phyloP scores from a whole-genome alignment of 1,140 invertebrate genomes.

The Venturia canescens region DNA sequence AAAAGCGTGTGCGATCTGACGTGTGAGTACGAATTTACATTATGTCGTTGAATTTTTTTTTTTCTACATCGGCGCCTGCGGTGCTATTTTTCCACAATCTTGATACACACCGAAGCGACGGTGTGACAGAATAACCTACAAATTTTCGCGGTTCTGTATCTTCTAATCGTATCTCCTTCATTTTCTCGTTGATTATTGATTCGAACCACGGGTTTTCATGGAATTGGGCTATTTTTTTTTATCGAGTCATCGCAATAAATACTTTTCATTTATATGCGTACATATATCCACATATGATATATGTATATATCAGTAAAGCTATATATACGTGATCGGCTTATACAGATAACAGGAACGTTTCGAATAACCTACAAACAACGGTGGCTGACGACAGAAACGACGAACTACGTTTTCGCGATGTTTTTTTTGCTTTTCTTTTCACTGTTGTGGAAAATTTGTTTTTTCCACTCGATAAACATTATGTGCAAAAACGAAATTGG shows the following conservation, averaged over 20 bases:
- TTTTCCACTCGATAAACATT: no score
- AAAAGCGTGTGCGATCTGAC: conserved; percentile 13
- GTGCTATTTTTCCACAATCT: not conserved
- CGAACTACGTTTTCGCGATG: no score
- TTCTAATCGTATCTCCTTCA: conserved; percentile 7
- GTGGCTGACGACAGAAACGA: not conserved
- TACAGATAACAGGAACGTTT: conserved; percentile 3
- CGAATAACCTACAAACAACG: not conserved
- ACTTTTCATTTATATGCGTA: not conserved
- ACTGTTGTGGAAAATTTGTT: no score
- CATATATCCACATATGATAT: not conserved
- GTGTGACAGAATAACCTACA: conserved; percentile 66
- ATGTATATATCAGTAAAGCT: no score
- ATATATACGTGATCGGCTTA: not conserved
- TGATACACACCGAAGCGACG: not conserved
- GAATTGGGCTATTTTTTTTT: not conserved
- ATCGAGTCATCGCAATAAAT: not conserved
- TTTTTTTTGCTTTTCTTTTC: no score
- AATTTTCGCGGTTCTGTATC: conserved; percentile 27
- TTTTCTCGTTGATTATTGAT: not conserved
- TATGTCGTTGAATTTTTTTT: conserved; percentile 53
- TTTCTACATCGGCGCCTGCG: no score
- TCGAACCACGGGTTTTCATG: not conserved
- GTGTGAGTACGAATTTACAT: conserved; percentile 56
- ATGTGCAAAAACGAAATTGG: no score